These are phyloP conservation scores for Drosophila pandora DNA, from an alignment of 1,140 invertebrate genomes.

Conservation along the genomic window DNA sequence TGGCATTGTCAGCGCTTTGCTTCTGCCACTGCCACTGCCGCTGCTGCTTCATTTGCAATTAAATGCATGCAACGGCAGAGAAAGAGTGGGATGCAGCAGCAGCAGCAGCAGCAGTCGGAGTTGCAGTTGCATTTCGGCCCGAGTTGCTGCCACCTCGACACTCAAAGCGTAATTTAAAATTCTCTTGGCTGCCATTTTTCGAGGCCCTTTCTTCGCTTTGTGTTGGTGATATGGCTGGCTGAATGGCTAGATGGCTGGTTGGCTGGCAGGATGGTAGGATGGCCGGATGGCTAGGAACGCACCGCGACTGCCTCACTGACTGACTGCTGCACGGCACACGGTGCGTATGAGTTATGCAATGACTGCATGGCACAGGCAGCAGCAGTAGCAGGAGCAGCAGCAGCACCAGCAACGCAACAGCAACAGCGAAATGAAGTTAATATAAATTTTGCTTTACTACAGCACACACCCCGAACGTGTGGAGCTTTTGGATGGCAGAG, in stretches of 20 bases:
- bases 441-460: slow-evolving; percentile 77
- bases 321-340: slow-evolving; percentile 59
- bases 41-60: slow-evolving; percentile 78
- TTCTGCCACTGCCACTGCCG: slow-evolving; percentile 17
- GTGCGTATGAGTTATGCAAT: slow-evolving; percentile 79
- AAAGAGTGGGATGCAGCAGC: neutral
- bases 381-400: slow-evolving; percentile 3
- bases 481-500: slow-evolving; percentile 16
- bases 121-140: slow-evolving; percentile 69
- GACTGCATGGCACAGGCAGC: slow-evolving; percentile 53
- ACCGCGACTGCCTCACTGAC: slow-evolving; percentile 36
- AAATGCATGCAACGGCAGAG: slow-evolving; percentile 68
- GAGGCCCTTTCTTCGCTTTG: slow-evolving; percentile 64
- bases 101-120: slow-evolving; percentile 8
- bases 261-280: slow-evolving; percentile 22
- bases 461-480: slow-evolving; percentile 25
- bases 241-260: slow-evolving; percentile 20
- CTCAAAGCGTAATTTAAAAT: slow-evolving; percentile 82
- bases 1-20: slow-evolving; percentile 66
- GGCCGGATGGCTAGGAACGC: slow-evolving; percentile 38
- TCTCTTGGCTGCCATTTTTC: slow-evolving; percentile 78
- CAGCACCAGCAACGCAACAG: slow-evolving; percentile 27
- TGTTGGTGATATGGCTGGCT: slow-evolving; percentile 65
- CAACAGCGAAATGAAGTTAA: slow-evolving; percentile 73
- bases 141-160: slow-evolving; percentile 48